phyloP scores from a whole-genome alignment of 2,797 vertebrate genomes.

The Characodon lateralis region DNA sequence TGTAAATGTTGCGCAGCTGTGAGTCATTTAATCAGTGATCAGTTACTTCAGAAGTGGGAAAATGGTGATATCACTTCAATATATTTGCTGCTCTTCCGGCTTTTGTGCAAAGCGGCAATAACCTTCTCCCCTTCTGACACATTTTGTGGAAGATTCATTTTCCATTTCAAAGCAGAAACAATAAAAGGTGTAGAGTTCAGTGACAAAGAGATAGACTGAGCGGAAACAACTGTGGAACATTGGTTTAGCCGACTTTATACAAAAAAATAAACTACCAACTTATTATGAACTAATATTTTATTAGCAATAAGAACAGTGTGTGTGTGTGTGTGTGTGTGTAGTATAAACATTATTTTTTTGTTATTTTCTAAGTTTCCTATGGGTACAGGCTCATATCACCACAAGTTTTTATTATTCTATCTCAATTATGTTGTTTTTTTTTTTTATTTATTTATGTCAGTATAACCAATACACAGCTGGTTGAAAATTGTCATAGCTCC shows the following conservation, averaged over 20 bases:
- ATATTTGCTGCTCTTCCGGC: slow-evolving; percentile 18
- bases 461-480: neutral
- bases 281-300: neutral
- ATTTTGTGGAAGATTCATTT: slow-evolving; percentile 19
- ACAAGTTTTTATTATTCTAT: no score
- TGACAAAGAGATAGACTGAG: neutral
- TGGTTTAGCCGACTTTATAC: neutral
- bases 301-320: neutral
- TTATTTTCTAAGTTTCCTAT: neutral
- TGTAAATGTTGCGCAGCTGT: neutral
- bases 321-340: neutral
- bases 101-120: slow-evolving; percentile 14
- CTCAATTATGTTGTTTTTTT: no score
- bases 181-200: neutral
- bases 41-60: neutral
- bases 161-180: slow-evolving; percentile 16
- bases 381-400: no score
- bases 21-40: slow-evolving; percentile 10
- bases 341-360: neutral
- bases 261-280: neutral
- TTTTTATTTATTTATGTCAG: neutral
- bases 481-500: neutral
- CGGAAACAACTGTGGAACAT: neutral
- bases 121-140: slow-evolving; percentile 20
- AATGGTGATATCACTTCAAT: neutral